Conservation (phyloP, 2,888 invertebrate species). For the Gymnosoma rotundatum region DNA sequence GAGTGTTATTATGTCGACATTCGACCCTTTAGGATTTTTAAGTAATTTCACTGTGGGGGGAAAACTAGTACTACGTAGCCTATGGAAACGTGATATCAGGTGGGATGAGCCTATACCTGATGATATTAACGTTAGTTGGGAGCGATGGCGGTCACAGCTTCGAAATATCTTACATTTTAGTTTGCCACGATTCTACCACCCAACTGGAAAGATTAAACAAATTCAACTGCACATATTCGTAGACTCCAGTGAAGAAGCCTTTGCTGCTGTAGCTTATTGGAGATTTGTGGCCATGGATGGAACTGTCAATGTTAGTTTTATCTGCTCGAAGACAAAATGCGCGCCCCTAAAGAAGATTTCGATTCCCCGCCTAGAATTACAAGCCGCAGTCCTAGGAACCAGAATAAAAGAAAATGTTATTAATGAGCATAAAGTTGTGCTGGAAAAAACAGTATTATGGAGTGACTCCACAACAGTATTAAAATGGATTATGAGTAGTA, state of each 20-base stretch:
- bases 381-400: constrained; percentile 46
- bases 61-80: not conserved
- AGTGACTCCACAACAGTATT: constrained; percentile 45
- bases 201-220: not conserved
- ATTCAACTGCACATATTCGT: constrained; percentile 22
- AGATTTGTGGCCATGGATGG: constrained; percentile 7
- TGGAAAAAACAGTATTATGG: constrained; percentile 11
- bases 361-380: constrained; percentile 44
- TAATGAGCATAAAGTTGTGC: not conserved
- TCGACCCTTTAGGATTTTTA: constrained; percentile 73
- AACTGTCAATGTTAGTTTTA: constrained; percentile 15
- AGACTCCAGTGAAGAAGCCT: constrained; percentile 28
- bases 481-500: constrained; percentile 10
- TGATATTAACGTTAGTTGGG: constrained; percentile 1
- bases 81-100: constrained; percentile 26
- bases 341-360: constrained; percentile 41
- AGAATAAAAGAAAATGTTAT: constrained; percentile 6
- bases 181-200: not conserved
- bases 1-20: constrained; percentile 73
- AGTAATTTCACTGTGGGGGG: constrained; percentile 62
- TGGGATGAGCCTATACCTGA: not conserved
- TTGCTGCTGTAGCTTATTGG: constrained; percentile 29
- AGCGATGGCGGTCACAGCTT: not conserved
- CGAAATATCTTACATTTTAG: not conserved
- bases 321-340: constrained; percentile 40